Percentiles rank a stretch among this genome's conserved stretches.
Conservation (phyloP, 2,113 vertebrate genomes). For the Gambusia affinis region DNA sequence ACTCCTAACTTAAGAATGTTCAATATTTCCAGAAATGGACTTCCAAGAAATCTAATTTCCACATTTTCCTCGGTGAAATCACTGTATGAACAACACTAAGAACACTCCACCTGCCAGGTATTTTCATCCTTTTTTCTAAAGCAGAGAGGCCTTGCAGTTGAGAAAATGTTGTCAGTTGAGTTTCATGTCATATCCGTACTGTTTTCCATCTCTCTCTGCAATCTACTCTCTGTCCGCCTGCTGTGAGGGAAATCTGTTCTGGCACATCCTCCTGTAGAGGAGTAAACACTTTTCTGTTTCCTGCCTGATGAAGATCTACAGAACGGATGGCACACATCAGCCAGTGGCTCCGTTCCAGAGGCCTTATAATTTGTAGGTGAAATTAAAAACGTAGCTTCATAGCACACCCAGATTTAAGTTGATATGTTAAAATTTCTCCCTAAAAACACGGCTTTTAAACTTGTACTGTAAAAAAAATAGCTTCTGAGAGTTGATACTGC, state of each 20-base stretch:
- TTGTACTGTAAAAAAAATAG: constrained; percentile 7
- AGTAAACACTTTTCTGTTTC: constrained; percentile 38
- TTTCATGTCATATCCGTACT: neutral
- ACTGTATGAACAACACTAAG: too few relatives aligned
- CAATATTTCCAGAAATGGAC: too few relatives aligned
- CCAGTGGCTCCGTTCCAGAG: constrained; percentile 11
- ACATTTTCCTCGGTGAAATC: too few relatives aligned
- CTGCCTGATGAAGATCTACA: constrained; percentile 38
- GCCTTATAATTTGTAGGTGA: constrained; percentile 12
- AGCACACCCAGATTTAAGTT: neutral
- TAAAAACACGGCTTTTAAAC: neutral
- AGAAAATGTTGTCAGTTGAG: too few relatives aligned
- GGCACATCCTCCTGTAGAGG: constrained; percentile 38
- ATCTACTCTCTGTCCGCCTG: constrained; percentile 18
- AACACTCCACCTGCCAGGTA: too few relatives aligned
- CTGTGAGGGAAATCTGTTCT: constrained; percentile 45
- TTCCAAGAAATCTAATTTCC: too few relatives aligned
- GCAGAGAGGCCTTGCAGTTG: too few relatives aligned
- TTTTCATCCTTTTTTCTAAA: too few relatives aligned
- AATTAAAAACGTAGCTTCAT: constrained; percentile 26
- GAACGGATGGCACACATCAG: constrained; percentile 37
- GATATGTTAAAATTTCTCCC: neutral
- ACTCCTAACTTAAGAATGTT: too few relatives aligned
- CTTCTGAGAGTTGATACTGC: constrained; percentile 22
- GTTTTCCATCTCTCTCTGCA: constrained; percentile 25